Conservation (phyloP, 2,113 vertebrate genomes). For the Crotalus viridis region DNA sequence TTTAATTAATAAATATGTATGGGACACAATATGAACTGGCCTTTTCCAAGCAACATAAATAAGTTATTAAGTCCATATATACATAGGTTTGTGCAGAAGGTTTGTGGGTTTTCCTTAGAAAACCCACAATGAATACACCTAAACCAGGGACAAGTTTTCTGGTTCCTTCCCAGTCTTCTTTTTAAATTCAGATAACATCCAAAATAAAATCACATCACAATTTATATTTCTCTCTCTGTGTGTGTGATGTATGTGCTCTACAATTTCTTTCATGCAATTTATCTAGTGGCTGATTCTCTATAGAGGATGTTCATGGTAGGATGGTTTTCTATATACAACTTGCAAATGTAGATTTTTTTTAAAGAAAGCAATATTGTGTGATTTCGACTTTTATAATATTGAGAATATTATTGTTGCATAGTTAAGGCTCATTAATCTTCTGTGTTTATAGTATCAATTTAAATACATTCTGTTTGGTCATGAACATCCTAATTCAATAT, state of each 20-base stretch:
- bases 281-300: background rate
- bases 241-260: background rate
- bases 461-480: background rate
- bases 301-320: background rate
- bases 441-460: constrained; percentile 3
- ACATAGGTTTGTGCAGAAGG: background rate
- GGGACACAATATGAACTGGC: background rate
- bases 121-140: no score
- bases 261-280: background rate
- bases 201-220: background rate
- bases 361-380: background rate
- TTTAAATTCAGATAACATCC: background rate
- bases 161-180: background rate
- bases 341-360: background rate
- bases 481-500: background rate
- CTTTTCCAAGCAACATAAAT: no score
- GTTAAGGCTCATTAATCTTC: constrained; percentile 25
- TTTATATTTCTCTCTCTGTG: background rate
- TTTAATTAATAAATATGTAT: background rate
- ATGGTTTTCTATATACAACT: background rate
- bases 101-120: background rate
- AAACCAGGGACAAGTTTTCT: background rate
- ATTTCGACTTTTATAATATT: constrained; percentile 1
- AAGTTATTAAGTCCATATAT: no score
- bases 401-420: background rate